These are phyloP conservation scores for Aphis gossypii DNA, from an alignment of 1,140 invertebrate species.

Conservation along the genomic window DNA sequence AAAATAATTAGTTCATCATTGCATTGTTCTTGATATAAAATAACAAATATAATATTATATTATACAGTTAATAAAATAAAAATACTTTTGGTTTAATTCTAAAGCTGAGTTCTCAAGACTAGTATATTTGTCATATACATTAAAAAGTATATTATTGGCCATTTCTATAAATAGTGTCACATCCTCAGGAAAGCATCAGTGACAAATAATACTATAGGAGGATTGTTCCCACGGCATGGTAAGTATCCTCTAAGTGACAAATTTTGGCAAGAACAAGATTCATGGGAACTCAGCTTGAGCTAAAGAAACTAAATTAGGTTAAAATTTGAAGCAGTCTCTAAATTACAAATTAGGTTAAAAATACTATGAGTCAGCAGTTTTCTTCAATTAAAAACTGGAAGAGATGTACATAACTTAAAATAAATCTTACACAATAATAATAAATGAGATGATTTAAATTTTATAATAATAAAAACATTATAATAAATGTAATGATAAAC, in stretches of 20 bases:
- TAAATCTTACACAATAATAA: conserved; percentile 11
- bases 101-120: not conserved
- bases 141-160: too few species aligned
- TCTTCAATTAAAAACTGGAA: not conserved
- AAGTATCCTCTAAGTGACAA: not conserved
- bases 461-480: not conserved
- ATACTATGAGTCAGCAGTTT: not conserved
- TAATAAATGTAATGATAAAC: not conserved
- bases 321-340: not conserved
- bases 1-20: not conserved
- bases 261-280: not conserved
- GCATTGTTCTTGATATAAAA: not conserved
- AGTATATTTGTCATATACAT: not conserved
- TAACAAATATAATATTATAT: not conserved
- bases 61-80: not conserved
- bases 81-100: not conserved
- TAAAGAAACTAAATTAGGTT: not conserved
- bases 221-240: not conserved
- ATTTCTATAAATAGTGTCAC: not conserved
- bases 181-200: not conserved
- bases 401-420: not conserved
- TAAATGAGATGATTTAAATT: not conserved
- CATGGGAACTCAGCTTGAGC: not conserved
- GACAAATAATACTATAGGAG: not conserved
- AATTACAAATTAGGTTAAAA: not conserved